Percentiles rank a stretch among this genome's conserved stretches.
Evolutionary conservation across 2,113 vertebrate species (phyloP).

Genomic region (Ameiurus melas): DNA sequence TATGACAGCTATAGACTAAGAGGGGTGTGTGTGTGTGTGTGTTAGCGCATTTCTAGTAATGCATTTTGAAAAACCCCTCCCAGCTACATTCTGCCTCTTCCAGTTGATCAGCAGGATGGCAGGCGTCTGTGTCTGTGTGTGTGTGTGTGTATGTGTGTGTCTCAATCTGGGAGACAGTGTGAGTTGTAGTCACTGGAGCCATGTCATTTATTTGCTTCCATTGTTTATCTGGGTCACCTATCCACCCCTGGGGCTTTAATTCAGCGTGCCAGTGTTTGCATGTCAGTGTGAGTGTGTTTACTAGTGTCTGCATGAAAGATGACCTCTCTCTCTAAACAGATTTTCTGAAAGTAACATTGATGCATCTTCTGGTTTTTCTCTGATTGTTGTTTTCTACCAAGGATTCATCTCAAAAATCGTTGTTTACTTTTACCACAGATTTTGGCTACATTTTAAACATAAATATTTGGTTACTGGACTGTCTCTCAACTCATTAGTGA

Average conservation of each 20-base stretch:
- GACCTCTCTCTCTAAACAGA: neutral
- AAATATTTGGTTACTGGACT: neutral
- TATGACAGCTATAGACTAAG: conserved; percentile 17
- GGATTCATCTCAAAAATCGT: neutral
- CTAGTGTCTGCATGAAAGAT: neutral
- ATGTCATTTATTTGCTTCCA: conserved; percentile 20
- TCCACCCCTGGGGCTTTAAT: conserved; percentile 1
- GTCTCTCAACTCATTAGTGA: neutral
- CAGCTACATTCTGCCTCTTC: conserved; percentile 21
- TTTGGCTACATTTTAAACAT: neutral
- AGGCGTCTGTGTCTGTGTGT: neutral
- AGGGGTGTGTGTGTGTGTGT: neutral
- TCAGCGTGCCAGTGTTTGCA: conserved; percentile 1
- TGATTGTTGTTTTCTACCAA: neutral
- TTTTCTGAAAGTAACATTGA: neutral
- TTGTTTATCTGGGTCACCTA: conserved; percentile 37
- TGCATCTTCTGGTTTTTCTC: neutral
- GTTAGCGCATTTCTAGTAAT: neutral
- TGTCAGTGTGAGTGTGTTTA: neutral
- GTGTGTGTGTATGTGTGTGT: neutral
- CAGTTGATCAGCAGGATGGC: conserved; percentile 10
- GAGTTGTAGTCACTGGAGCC: neutral
- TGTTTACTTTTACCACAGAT: neutral
- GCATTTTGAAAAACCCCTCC: conserved; percentile 23
- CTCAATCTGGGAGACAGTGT: neutral